Evolutionary conservation across 2,888 invertebrate species (phyloP), one percentile per base, ranked within the genome.

Genomic region (Melieria picta): DNA sequence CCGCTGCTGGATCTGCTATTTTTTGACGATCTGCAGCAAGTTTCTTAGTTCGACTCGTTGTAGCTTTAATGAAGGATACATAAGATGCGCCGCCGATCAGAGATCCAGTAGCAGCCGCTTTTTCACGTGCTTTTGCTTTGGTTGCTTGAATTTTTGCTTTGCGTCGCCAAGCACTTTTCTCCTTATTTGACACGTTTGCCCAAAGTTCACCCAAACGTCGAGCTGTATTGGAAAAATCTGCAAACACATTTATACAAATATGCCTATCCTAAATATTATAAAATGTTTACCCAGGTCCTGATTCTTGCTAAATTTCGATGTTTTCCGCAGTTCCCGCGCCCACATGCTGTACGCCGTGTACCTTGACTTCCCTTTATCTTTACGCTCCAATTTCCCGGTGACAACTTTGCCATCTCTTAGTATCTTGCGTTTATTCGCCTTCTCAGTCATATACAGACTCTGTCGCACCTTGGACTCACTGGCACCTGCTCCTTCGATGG

Each of bases 301-400:
- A 68, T 74, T 74, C 42, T 66, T 77, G n/a, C 77, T 71, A 66
- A 77, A 77, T 48, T 78, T 77, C 0, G 71, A 64, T 9, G 78
- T 92, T 74, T 93, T 92, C 56, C 96, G 90, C 16, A 93, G 91
- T 79, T 94, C 94, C 77, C 94, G 93, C 0, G 96, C 94, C 95
- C 96, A 97, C 82, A 96, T 88, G 91, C 95, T 95, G 86, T 96
- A 97, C 0, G 96, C 96, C 0, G 96, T 96, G 75, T 93, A 93
- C 65, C 94, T 89, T 0, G 92, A 90, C 87, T 93, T 93, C 45
- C 93, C 93, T 88, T 93, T 94, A 79, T 93, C 93, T 80, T 94
- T 94, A 48, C 94, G 88, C 78, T 93, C 93, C 0, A 93, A 90
- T 82, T 94, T 94, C 65, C 91, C 90, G 61, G 91, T 90, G 86